A percentile compares a stretch with the other conserved stretches of the same genome.
Evolutionary conservation across 2,797 vertebrate genomes (phyloP).

Genomic region (Gymnoscopelus braueri): DNA sequence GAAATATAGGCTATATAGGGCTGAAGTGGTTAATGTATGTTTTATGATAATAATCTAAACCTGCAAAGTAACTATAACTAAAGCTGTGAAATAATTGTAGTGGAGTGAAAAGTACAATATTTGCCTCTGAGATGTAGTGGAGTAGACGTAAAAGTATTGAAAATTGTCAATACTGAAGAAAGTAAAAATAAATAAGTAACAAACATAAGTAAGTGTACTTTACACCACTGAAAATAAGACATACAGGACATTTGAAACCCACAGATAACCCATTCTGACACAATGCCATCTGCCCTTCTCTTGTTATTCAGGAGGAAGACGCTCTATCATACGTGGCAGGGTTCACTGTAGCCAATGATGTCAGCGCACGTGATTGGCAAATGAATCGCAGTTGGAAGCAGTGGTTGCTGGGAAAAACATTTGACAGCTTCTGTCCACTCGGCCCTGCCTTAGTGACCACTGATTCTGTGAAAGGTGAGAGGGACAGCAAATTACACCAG

Average conservation of each 20-base stretch:
- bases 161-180: too few relatives aligned
- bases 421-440: slow-evolving; percentile 96
- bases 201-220: too few relatives aligned
- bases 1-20: too few relatives aligned
- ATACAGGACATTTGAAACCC: neutral
- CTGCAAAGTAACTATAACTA: too few relatives aligned
- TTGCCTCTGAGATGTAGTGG: too few relatives aligned
- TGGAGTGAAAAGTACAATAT: too few relatives aligned
- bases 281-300: neutral
- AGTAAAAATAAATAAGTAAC: too few relatives aligned
- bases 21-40: too few relatives aligned
- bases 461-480: slow-evolving; percentile 85
- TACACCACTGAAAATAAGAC: too few relatives aligned
- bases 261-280: neutral
- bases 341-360: slow-evolving; percentile 91
- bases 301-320: slow-evolving; percentile 79
- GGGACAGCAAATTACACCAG: neutral
- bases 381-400: slow-evolving; percentile 89
- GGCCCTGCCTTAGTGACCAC: slow-evolving; percentile 92
- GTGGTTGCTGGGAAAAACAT: slow-evolving; percentile 95
- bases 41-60: too few relatives aligned
- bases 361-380: slow-evolving; percentile 96
- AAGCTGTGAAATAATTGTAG: too few relatives aligned
- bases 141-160: too few relatives aligned
- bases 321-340: slow-evolving; percentile 89